Conservation (phyloP, 1,140 invertebrate genomes). For the Delia radicum region DNA sequence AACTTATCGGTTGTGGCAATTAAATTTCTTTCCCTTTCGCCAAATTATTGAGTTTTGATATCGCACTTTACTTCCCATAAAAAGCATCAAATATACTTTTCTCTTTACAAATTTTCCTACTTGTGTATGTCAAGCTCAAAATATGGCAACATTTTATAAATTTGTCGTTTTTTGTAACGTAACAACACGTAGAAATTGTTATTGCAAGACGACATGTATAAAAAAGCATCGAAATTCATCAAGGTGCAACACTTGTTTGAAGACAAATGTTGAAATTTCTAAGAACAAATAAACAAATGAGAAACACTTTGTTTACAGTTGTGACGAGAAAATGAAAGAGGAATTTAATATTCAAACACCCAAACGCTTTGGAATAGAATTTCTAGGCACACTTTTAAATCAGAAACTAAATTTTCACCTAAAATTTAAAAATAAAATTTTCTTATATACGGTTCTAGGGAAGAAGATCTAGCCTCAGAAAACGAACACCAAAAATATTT, state of each 20-base stretch:
- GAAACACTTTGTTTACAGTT: too few relatives aligned
- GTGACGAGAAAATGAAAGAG: too few relatives aligned
- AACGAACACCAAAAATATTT: too few relatives aligned
- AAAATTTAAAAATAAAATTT: too few relatives aligned
- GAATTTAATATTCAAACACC: too few relatives aligned
- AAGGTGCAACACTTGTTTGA: conserved; percentile 14
- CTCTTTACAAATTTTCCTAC: not conserved
- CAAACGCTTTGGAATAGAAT: too few relatives aligned
- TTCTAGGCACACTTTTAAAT: too few relatives aligned
- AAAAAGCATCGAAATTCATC: not conserved
- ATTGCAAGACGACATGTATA: not conserved
- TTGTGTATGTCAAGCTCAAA: conserved; percentile 1
- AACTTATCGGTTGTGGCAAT: too few relatives aligned
- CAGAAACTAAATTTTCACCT: too few relatives aligned
- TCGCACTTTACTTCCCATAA: not conserved
- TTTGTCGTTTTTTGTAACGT: not conserved
- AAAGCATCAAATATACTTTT: not conserved
- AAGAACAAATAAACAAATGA: not conserved
- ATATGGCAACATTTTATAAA: conserved; percentile 19
- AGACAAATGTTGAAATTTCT: not conserved
- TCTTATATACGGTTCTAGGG: too few relatives aligned
- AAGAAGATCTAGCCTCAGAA: too few relatives aligned
- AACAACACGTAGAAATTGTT: not conserved
- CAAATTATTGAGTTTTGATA: not conserved
- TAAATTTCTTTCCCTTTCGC: too few relatives aligned